Conservation (phyloP, 2,113 vertebrate genomes). For the Holacanthus passer region DNA sequence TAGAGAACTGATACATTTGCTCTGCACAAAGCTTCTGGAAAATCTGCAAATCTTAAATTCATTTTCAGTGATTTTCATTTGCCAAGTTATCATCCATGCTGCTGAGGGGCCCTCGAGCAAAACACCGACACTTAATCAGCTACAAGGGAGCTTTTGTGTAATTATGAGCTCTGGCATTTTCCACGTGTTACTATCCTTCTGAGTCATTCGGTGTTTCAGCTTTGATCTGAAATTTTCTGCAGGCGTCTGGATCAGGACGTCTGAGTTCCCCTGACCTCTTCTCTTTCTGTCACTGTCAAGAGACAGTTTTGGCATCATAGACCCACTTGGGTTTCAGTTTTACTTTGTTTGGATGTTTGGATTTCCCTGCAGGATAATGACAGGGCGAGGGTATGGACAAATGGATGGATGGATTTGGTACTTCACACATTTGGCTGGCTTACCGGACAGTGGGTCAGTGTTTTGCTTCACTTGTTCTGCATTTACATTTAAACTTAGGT, state of each 20-base stretch:
- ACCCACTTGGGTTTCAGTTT: background rate
- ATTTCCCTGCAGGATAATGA: slow-evolving; percentile 1
- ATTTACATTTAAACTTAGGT: background rate
- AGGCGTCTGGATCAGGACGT: slow-evolving; percentile 4
- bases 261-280: background rate
- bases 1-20: background rate
- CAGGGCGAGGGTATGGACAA: background rate
- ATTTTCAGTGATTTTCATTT: slow-evolving; percentile 18
- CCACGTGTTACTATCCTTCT: slow-evolving; percentile 1
- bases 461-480: background rate
- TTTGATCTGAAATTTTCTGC: slow-evolving; percentile 21
- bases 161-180: slow-evolving; percentile 40
- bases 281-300: background rate
- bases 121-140: slow-evolving; percentile 26
- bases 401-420: background rate
- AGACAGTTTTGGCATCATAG: background rate
- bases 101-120: slow-evolving; percentile 3
- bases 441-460: background rate
- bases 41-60: slow-evolving; percentile 31
- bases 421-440: background rate
- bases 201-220: background rate
- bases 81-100: slow-evolving; percentile 6
- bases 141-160: slow-evolving; percentile 29
- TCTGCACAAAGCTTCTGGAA: slow-evolving; percentile 6
- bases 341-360: background rate